Evolutionary conservation across 2,888 invertebrate genomes (phyloP).

Genomic region (Eucera pruinosa): DNA sequence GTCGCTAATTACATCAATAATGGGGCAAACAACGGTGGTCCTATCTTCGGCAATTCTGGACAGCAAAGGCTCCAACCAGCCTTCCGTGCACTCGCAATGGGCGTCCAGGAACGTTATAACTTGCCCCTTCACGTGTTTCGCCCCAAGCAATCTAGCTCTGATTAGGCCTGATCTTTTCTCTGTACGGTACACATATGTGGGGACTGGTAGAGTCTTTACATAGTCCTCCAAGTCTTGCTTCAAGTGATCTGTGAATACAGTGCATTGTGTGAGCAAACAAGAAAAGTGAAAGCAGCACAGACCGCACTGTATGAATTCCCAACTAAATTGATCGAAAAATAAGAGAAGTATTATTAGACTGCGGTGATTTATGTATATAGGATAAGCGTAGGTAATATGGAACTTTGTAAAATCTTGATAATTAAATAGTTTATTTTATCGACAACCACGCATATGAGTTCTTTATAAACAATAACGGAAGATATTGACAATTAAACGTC

Average conservation of each 20-base stretch:
- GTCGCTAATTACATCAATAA: constrained; percentile 99
- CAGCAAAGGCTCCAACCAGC: constrained; percentile 98
- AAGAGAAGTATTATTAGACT: background rate
- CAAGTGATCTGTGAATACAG: constrained; percentile 89
- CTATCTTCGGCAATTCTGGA: constrained; percentile 96
- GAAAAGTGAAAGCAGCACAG: background rate
- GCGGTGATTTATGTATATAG: too few species aligned
- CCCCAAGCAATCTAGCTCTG: constrained; percentile 96
- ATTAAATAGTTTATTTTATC: too few species aligned
- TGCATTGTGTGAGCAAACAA: background rate
- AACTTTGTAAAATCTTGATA: too few species aligned
- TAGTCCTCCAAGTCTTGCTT: constrained; percentile 95
- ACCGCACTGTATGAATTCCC: background rate
- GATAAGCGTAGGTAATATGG: too few species aligned
- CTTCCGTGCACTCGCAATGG: constrained; percentile 99
- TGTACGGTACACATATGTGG: constrained; percentile 94
- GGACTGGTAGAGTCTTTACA: constrained; percentile 93
- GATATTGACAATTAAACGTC: too few species aligned
- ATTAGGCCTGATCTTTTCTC: constrained; percentile 97
- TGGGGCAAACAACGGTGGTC: constrained; percentile 97
- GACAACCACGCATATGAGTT: too few species aligned
- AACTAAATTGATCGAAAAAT: background rate
- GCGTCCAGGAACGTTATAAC: constrained; percentile 98
- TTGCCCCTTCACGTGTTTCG: constrained; percentile 95
- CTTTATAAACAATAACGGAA: too few species aligned